A percentile compares a stretch with the other conserved stretches of the same genome.
phyloP scores from a whole-genome alignment of 1,140 invertebrate genomes.

The Zaprionus kolodkinae region DNA sequence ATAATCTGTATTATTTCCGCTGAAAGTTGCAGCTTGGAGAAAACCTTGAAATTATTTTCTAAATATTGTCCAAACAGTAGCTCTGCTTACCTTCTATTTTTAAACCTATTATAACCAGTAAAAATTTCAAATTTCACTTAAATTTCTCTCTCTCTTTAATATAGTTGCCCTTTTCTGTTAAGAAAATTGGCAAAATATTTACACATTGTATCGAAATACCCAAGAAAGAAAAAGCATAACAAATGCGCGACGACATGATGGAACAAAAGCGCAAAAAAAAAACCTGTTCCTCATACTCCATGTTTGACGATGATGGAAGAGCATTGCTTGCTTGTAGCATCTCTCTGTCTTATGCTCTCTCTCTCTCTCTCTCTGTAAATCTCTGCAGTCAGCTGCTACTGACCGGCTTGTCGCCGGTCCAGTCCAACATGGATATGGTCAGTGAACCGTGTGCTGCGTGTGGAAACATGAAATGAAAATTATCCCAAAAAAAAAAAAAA shows the following conservation, averaged over 20 bases:
- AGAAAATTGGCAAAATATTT: constrained; percentile 5
- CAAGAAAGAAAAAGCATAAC: constrained; percentile 67
- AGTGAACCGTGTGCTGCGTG: constrained; percentile 60
- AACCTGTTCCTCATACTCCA: constrained; percentile 60
- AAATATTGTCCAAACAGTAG: not conserved
- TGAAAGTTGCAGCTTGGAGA: not conserved
- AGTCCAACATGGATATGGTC: constrained; percentile 55
- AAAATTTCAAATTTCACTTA: constrained; percentile 34
- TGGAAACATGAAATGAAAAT: constrained; percentile 58
- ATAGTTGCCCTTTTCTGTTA: not conserved
- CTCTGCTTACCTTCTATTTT: not conserved
- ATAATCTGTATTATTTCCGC: constrained; percentile 16
- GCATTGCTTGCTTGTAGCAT: constrained; percentile 23
- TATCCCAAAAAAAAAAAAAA: constrained; percentile 44
- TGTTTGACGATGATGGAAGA: constrained; percentile 12
- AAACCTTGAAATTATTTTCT: not conserved
- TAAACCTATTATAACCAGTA: no score
- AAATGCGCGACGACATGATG: constrained; percentile 64
- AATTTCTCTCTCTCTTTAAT: constrained; percentile 1
- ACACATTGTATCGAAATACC: not conserved
- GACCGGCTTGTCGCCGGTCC: constrained; percentile 48
- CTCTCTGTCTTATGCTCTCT: constrained; percentile 12
- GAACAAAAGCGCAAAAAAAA: constrained; percentile 26
- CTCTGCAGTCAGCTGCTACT: constrained; percentile 25
- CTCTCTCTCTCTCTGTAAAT: constrained; percentile 13